Evolutionary conservation across 2,888 invertebrate species (phyloP), one percentile per base, ranked within the genome.

Genomic region (Drosophila recens): DNA sequence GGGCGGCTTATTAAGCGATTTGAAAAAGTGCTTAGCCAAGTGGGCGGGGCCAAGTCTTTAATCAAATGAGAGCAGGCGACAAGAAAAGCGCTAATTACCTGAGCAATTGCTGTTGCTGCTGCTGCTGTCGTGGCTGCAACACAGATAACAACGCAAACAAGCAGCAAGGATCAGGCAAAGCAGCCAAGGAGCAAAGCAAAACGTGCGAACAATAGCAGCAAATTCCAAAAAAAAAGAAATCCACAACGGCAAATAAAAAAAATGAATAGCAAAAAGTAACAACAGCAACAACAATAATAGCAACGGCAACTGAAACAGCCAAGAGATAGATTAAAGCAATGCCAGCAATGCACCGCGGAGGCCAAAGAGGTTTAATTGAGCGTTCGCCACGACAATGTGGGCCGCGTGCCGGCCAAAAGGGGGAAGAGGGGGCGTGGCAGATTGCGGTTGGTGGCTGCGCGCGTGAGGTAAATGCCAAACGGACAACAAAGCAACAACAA

Each of bases 291-390:
- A 20, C 64, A 62, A 40, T 38, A 42, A 13, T 30, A 34, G 11
- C 79, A 67, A 33, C 57, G 51, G 36, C 67, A 67, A 33, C 46
- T 49, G 20, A 52, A 56, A 57, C 54, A 64, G 64, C 59, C 67
- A 76, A 76, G 45, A 27, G 57, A 79, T 62, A 77, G 79, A 80
- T 82, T 82, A 79, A 82, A 82, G 67, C 80, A 59, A 56, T 33
- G 57, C 63, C 68, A 67, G 56, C 58, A 68, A 48, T 51, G 61
- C 57, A 54, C 40, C 51, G 62, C 36, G 58, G 58, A 64, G 64
- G 46, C 64, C 68, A 68, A 57, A 58, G 65, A 56, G 83, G 67
- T 76, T 83, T 83, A 83, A 83, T 83, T 86, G 87, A 86, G 83
- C 83, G 49, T 53, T 67, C 48, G 61, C 75, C 67, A 54, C 75